Evolutionary conservation across 2,113 vertebrate species (phyloP).

Genomic region (Austrofundulus limnaeus): DNA sequence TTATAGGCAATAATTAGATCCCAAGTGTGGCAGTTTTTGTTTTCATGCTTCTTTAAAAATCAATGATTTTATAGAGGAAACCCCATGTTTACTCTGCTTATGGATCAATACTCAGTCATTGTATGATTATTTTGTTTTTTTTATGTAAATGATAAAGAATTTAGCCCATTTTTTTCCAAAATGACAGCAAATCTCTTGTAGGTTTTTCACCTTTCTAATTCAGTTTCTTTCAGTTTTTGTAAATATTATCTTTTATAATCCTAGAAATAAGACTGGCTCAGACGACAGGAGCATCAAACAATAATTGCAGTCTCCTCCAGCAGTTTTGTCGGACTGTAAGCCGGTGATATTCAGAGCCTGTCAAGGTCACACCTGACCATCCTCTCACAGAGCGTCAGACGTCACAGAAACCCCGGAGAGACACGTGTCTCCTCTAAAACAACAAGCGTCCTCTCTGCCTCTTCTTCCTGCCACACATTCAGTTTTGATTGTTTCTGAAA

Average conservation of each 20-base stretch:
- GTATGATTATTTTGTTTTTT: conserved; percentile 23
- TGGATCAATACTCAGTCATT: conserved; percentile 21
- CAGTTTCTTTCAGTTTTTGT: not conserved
- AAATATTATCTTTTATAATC: not conserved
- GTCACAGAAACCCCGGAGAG: conserved; percentile 49
- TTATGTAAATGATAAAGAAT: not conserved
- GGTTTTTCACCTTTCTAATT: conserved; percentile 4
- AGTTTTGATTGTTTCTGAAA: conserved; percentile 68
- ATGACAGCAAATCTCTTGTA: not conserved
- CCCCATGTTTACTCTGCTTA: conserved; percentile 3
- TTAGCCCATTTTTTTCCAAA: not conserved
- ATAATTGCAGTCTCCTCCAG: conserved; percentile 3
- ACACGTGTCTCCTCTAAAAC: conserved; percentile 48
- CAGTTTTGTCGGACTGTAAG: conserved; percentile 23
- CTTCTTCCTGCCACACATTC: conserved; percentile 47
- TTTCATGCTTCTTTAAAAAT: too few relatives aligned
- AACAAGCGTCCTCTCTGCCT: conserved; percentile 25
- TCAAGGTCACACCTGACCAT: conserved; percentile 59
- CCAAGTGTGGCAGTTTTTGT: conserved; percentile 14
- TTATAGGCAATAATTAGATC: conserved; percentile 19
- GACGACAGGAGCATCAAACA: not conserved
- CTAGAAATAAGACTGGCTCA: not conserved
- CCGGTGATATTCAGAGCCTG: conserved; percentile 28
- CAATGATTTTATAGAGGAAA: too few relatives aligned
- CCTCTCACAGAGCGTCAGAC: conserved; percentile 25